Evolutionary conservation across 2,113 vertebrate species (phyloP), one percentile per base, ranked within the genome.

Genomic region (Centropristis striata): DNA sequence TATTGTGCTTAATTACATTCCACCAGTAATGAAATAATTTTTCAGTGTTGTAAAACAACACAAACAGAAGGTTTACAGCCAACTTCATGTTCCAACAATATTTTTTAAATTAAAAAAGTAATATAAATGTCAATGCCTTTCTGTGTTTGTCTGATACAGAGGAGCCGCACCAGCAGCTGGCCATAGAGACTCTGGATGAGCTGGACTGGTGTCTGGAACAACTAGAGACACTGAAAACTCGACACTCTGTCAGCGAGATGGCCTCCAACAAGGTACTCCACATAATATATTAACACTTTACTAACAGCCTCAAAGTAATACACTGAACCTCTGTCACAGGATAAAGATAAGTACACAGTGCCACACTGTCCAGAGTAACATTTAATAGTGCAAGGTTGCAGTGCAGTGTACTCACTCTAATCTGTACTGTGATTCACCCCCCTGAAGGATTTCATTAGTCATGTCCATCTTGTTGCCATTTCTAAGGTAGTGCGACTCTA

Each of bases 201-300:
- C 92, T 99, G 94, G 98, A 98, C 90, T 99, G 97, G 98, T 99
- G 98, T 91, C 88, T 99, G 94, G 97, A 98, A 54, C 97, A 99
- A 90, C 94, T 99, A 75, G 97, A 98, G 91, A 97, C 97, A 0
- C 89, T 99, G 81, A 97, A 98, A 92, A 97, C 97, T 0, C 90
- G 96, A 83, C 94, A 97, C 93, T 96, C 95, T 25, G 95, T 96
- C 91, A 95, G 95, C n/a, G 95, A 96, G 85, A 96, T 96, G 95
- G 95, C 95, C 18, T 96, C 95, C 32, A 96, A 94, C 87, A 96
- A 96, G 95, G 95, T 96, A 91, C 18, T 27, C 49, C 15, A 64
- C 25, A 14, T 10, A 23, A 53, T 7, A 70, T 28, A 15, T 1
- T 37, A 18, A 32, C 21, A 57, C 25, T 57, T n/a, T 12, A 55